phyloP scores from a whole-genome alignment of 2,888 invertebrate genomes.

The Himalopsyche kuldschensis region DNA sequence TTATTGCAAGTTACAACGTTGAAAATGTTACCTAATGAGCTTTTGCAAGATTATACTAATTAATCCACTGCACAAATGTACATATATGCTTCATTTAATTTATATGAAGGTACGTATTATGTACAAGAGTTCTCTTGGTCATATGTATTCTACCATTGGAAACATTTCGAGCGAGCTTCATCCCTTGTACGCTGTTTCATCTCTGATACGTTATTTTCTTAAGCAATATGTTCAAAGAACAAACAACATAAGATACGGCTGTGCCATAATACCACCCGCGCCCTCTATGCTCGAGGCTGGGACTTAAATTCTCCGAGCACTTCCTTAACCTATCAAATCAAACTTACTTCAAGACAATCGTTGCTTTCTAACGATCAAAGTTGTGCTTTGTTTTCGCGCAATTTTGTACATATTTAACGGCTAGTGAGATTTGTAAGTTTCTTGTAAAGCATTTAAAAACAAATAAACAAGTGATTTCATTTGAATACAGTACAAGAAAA shows the following conservation, averaged over 20 bases:
- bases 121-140: too few species aligned
- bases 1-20: too few species aligned
- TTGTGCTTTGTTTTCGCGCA: not conserved
- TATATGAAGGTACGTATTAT: too few species aligned
- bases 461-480: not conserved
- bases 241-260: not conserved
- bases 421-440: not conserved
- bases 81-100: too few species aligned
- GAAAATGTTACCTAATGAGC: too few species aligned
- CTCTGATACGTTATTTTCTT: not conserved
- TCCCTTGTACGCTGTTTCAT: not conserved
- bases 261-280: not conserved
- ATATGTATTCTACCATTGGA: too few species aligned
- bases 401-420: not conserved
- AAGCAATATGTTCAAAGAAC: not conserved
- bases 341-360: not conserved
- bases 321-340: not conserved
- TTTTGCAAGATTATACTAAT: too few species aligned
- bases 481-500: not conserved
- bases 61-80: too few species aligned
- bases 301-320: not conserved
- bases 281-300: not conserved
- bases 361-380: not conserved
- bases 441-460: not conserved
- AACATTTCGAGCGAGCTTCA: not conserved